Evolutionary conservation across 2,113 vertebrate species (phyloP), one percentile per base, ranked within the genome.

Genomic region (Forbesichthys papilliferus): DNA sequence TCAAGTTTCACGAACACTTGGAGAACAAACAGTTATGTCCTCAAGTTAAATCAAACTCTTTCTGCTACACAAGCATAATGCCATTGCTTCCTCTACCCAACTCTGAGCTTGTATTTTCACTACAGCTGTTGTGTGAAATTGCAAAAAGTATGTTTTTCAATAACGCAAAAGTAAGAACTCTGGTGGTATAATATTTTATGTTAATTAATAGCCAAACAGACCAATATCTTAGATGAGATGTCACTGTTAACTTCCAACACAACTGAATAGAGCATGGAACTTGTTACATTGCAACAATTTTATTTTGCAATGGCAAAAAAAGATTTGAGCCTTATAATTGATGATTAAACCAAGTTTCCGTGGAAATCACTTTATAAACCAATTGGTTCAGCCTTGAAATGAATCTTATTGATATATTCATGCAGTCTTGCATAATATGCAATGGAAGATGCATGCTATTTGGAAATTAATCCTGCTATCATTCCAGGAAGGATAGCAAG

Each of bases 401-500:
- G 7, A 3, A 5, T 51, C 36, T 51, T 51, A 51, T 51, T 51
- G 3, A 51, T 51, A 12, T 51, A 5, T 51, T 51, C 11, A 51
- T 51, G 10, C 13, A 51, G 49, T 10, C 20, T 27, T 27, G 27
- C 56, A 58, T 10, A 1, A 20, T 20, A 7, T 5, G 5, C 12
- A 36, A 54, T 55, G 34, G 48, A 51, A 65, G 42, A 70, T 6
- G 13, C 48, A 68, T 62, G 54, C 71, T 66, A 69, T 9, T 13
- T 69, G 48, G 27, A 27, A 27, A 3, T 27, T 1, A 27, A 27
- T 27, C 27, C 27, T 27, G 27, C 27, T 27, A 27, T 64, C 56
- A 59, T 73, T 79, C 56, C 70, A 16, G 48, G 20, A 69, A 62
- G 1, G 4, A 11, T 68, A 51, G 53, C 51, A 68, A 61, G 60